Base-by-base conservation (phyloP, 2,797 vertebrate genomes). In the Numenius phaeopus region DNA sequence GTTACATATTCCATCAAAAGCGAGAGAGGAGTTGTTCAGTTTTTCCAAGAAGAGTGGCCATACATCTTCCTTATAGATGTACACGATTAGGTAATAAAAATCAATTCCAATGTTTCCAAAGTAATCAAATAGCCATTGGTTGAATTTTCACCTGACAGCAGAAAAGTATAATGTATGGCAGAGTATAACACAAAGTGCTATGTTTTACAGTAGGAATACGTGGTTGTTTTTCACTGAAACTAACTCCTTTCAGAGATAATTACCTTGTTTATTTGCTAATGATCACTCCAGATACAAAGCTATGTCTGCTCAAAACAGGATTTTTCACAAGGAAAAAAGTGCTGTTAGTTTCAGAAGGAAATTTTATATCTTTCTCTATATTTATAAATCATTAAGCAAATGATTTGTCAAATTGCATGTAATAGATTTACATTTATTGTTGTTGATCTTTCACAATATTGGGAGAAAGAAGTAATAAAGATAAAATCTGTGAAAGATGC, bases 71-170 rank as follows among this genome's bases (percentile, higher is more conserved):
- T 90, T 90, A 84, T 4, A 73, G 55, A 85, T 46, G 64, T 75
- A 90, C 64, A 83, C 7, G 11, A 83, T 54, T 71, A 71, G 64
- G 71, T 78, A 89, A 95, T 90, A 92, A 96, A 97, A 96, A 94
- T 90, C 81, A 94, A 94, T 92, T 83, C 71, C 91, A 78, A 89
- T 92, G 32, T 93, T 97, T 97, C 94, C 92, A 93, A 83, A 62
- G 71, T 94, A 96, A 94, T 95, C 83, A 71, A 90, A 95, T 84
- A 90, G 49, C 62, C 64, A 89, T 90, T 95, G 88, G 29, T 7
- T 92, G 67, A 96, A 87, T 96, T 95, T 96, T 83, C 57, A 55
- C n/a, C 44, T 97, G 90, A 90, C 81, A 96, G 78, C 44, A 91
- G 59, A 34, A 78, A 94, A 96, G 62, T 70, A 57, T 93, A 94